Base-by-base conservation (phyloP, 2,888 invertebrate genomes). In the Cerastis leucographa region DNA sequence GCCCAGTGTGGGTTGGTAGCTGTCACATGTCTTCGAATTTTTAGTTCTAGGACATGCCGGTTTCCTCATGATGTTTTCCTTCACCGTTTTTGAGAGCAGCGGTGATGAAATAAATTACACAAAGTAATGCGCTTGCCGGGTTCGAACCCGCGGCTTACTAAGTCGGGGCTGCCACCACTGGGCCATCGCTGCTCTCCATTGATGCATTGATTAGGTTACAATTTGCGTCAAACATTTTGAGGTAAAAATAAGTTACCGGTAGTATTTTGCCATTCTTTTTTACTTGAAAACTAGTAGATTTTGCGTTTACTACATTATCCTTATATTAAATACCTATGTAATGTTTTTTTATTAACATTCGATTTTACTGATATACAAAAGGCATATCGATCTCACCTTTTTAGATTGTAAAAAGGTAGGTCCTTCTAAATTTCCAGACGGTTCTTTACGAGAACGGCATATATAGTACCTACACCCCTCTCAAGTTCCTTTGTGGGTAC, bases 201-300 rank as follows among this genome's bases (percentile, higher is more conserved):
- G 35, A 49, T n/a, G 40, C 3, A 56, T 22, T 25, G 29, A 68
- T 44, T 25, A 42, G 9, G 14, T 40, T 59, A 56, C 19, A 51
- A 62, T 74, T 77, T 61, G n/a, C 62, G n/a, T 42, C 44, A 56
- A 56, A 67, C 4, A 44, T 46, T 44, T 42, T 5, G 11, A 14
- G 2, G 11, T 17, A 62, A 40, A 42, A 46, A 54, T 25, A 65
- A 14, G n/a, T n/a, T 9, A 40, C 5, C 11, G 5, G n/a, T 46
- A 4, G 25, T 17, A 3, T 12, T 44, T 35, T 2, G 22, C 14
- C 8, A 22, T 12, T n/a, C 49, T 17, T 9, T 1, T 19, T 14
- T 22, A 35, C 1, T 25, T 54, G 11, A 8, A 22, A 25, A 25
- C 1, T 14, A 54, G 14, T 17, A 17, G 1, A 29, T 29, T 51